phyloP scores from a whole-genome alignment of 2,113 vertebrate species.

The Dromiciops gliroides region DNA sequence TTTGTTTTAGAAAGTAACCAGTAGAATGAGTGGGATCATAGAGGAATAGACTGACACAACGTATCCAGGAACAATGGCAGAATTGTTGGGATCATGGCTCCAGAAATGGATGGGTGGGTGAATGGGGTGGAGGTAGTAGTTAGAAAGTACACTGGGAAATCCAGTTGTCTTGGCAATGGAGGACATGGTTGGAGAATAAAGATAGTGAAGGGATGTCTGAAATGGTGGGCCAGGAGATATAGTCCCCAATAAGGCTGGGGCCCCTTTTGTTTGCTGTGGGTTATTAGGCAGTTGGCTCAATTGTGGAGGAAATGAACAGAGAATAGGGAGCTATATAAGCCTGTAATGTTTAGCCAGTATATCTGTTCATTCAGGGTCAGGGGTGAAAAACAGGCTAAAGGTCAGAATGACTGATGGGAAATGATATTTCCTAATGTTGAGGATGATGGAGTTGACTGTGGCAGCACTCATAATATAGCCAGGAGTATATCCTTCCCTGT shows the following conservation, averaged over 20 bases:
- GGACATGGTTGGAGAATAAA: not conserved
- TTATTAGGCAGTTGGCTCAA: not conserved
- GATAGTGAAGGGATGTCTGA: not conserved
- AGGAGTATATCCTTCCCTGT: not conserved
- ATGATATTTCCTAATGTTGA: not conserved
- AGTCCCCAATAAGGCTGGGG: not conserved
- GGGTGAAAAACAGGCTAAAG: not conserved
- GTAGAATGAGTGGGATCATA: not conserved
- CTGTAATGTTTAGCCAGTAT: not conserved
- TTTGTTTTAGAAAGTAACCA: no score
- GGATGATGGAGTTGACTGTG: not conserved
- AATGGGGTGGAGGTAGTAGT: not conserved
- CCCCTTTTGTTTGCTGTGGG: not conserved
- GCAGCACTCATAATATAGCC: rapidly evolving
- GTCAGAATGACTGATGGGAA: rapidly evolving
- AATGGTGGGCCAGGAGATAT: not conserved
- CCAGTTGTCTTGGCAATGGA: not conserved
- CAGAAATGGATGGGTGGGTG: not conserved
- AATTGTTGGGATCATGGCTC: not conserved
- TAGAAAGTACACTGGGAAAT: not conserved
- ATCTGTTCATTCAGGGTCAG: not conserved
- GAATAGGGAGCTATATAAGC: rapidly evolving
- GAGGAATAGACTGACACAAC: not conserved
- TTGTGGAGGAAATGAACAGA: not conserved
- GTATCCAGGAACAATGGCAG: not conserved